Percentiles rank a stretch among this genome's conserved stretches.
phyloP scores from a whole-genome alignment of 2,797 vertebrate genomes.

The Muraenolepis orangiensis region DNA sequence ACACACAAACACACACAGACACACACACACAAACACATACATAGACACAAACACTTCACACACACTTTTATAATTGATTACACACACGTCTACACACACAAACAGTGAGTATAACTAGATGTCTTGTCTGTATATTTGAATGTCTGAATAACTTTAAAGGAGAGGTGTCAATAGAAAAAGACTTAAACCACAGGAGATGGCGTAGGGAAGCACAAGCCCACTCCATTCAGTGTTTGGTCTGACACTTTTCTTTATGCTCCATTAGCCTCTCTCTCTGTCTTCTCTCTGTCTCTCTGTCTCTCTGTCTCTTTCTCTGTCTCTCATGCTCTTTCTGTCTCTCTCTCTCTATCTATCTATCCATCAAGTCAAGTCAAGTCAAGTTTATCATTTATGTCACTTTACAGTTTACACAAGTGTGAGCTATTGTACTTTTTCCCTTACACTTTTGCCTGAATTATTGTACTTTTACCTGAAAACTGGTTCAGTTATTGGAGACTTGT shows the following conservation, averaged over 20 bases:
- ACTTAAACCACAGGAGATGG: constrained; percentile 41
- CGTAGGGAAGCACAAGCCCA: background rate
- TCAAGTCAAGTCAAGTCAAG: no score
- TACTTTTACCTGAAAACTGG: no score
- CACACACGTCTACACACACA: background rate
- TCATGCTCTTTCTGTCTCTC: no score
- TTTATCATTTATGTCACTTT: no score
- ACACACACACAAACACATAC: no score
- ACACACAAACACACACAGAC: no score
- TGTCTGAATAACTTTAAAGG: constrained; percentile 44
- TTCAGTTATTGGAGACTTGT: no score
- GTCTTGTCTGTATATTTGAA: constrained; percentile 43
- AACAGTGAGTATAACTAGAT: constrained; percentile 19
- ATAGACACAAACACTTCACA: no score
- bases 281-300: background rate
- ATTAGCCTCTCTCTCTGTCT: constrained; percentile 2
- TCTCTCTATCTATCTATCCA: no score
- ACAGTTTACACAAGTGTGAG: no score
- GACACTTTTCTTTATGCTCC: constrained; percentile 35
- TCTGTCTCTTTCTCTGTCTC: background rate
- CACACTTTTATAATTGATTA: background rate
- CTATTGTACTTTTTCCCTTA: no score
- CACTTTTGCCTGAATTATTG: no score
- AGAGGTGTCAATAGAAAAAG: constrained; percentile 30
- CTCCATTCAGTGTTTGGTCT: constrained; percentile 12